Evolutionary conservation across 2,113 vertebrate genomes (phyloP), one percentile per base, ranked within the genome.

Genomic region (Pagrus major): DNA sequence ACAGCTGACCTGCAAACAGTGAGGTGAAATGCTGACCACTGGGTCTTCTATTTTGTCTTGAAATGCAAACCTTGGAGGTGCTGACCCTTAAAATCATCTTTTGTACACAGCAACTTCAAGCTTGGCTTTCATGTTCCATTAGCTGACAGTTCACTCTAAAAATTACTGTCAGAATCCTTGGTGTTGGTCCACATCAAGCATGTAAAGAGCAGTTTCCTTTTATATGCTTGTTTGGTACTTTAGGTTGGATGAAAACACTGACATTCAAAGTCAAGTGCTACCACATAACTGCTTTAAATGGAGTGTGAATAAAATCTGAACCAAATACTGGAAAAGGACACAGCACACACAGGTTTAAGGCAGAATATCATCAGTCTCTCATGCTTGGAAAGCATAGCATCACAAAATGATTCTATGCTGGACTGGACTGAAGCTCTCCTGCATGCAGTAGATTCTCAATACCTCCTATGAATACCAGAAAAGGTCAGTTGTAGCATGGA

Each of bases 181-280:
- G 6, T 33, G 44, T 49, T n/a, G 27, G 21, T 47, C 44, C 20
- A 35, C 61, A 64, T 46, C 61, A 29, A 64, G 61, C 16, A 64
- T 3, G 10, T 31, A 47, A 31, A 10, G 63, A 65, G 63, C 42
- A 47, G 25, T 65, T 31, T 46, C 21, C 6, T 52, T 51, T 68
- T 35, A 25, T 37, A 1, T 25, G 21, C 31, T 16, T 16, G 12
- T 67, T 35, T 49, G 64, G 44, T 44, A 47, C 27, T 49, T 47
- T n/a, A 49, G 29, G 65, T 31, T 1, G 10, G 8, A 51, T 37
- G 11, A 68, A 37, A 25, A 37, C 46, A 37, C 18, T 52, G 47
- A 52, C 47, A 68, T 68, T 68, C n/a, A 39, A 68, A 67, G 64
- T 49, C 12, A 31, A 33, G 64, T 66, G 46, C 21, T 67, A 35